phyloP scores from a whole-genome alignment of 2,797 vertebrate species.

The Gymnocypris eckloni region DNA sequence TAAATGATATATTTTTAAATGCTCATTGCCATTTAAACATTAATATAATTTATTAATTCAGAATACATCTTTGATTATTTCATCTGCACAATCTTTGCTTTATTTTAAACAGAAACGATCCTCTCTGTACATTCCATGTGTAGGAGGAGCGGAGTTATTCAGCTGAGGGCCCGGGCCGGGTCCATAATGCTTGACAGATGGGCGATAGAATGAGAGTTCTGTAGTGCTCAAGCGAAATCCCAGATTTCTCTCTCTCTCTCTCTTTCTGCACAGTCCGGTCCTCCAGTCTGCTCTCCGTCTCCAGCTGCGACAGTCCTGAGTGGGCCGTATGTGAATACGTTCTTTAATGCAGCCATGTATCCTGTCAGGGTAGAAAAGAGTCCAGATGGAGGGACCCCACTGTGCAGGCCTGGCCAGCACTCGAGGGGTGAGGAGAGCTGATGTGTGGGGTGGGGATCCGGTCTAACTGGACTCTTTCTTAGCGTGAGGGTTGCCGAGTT shows the following conservation, averaged over 20 bases:
- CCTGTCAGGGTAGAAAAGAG: conserved; percentile 69
- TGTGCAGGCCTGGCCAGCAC: conserved; percentile 66
- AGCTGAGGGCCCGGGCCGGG: conserved; percentile 59
- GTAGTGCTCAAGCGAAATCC: conserved; percentile 66
- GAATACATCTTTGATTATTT: neutral
- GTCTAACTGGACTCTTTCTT: conserved; percentile 71
- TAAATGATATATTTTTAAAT: neutral
- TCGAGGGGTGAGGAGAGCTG: conserved; percentile 67
- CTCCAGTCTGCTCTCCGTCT: conserved; percentile 68
- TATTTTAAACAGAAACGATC: conserved; percentile 18
- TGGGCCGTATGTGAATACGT: conserved; percentile 67
- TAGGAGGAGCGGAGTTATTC: conserved; percentile 53
- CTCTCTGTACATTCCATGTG: conserved; percentile 57
- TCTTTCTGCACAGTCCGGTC: conserved; percentile 57
- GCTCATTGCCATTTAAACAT: neutral
- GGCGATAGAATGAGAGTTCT: conserved; percentile 70
- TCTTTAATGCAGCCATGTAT: conserved; percentile 66
- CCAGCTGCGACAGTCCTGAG: conserved; percentile 70
- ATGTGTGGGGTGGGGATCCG: conserved; percentile 69
- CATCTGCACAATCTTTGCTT: neutral
- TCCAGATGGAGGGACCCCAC: conserved; percentile 76
- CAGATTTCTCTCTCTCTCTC: conserved; percentile 54
- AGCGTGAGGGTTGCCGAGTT: conserved; percentile 60
- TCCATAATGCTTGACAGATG: conserved; percentile 77
- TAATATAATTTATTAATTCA: neutral